Conservation (phyloP, 2,888 invertebrate genomes). For the Parochlus steinenii region DNA sequence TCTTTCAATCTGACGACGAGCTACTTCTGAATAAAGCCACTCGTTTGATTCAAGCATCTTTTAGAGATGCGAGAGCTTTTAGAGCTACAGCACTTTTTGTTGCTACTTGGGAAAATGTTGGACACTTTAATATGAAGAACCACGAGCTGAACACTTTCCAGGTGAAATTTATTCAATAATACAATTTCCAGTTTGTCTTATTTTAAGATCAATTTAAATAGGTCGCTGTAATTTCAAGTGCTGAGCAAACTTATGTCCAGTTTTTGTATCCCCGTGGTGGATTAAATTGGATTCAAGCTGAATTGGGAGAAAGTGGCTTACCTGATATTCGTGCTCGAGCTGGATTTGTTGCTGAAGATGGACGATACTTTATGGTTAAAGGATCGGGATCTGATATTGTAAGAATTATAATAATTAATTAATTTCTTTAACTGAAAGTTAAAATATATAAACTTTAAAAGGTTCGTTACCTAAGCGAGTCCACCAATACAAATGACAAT, state of each 20-base stretch:
- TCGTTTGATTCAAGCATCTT: conserved; percentile 53
- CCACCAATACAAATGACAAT: conserved; percentile 69
- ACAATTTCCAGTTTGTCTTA: background rate
- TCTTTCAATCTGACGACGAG: conserved; percentile 46
- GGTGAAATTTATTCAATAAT: conserved; percentile 36
- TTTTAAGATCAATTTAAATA: conserved; percentile 9
- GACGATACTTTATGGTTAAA: conserved; percentile 53
- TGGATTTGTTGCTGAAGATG: conserved; percentile 76
- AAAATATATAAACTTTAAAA: conserved; percentile 15
- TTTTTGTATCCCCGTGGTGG: conserved; percentile 76
- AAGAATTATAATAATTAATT: conserved; percentile 38
- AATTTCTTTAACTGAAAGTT: no score
- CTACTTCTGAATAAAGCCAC: conserved; percentile 48
- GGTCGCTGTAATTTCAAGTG: conserved; percentile 24
- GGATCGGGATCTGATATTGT: conserved; percentile 85
- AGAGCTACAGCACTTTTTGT: conserved; percentile 64
- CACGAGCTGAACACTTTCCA: conserved; percentile 82
- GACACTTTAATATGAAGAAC: conserved; percentile 41
- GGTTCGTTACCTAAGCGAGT: conserved; percentile 39
- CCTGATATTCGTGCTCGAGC: conserved; percentile 88
- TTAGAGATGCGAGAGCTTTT: conserved; percentile 54
- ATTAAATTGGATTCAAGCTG: conserved; percentile 83
- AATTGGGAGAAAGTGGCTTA: conserved; percentile 52
- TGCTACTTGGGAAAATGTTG: conserved; percentile 81
- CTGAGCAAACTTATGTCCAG: conserved; percentile 59